Conservation (phyloP, 2,797 vertebrate species). For the Acrossocheilus wenchowensis region DNA sequence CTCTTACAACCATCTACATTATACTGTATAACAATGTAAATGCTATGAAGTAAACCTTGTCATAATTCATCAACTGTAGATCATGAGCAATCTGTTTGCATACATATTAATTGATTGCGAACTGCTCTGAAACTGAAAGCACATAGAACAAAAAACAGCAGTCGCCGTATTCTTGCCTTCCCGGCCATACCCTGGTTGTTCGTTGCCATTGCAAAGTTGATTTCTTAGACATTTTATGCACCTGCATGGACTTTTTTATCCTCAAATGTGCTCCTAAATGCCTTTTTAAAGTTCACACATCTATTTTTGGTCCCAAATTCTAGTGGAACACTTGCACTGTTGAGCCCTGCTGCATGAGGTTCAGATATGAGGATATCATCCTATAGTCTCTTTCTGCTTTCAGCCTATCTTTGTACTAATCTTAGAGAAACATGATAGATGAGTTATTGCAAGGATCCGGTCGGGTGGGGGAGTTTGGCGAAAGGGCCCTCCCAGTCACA, state of each 20-base stretch:
- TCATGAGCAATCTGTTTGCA: background rate
- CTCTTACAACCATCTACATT: background rate
- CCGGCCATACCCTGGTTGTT: background rate
- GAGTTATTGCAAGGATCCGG: background rate
- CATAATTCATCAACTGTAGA: background rate
- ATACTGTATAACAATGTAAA: background rate
- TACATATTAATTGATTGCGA: background rate
- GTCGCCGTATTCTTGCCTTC: too few relatives aligned
- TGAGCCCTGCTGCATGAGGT: background rate
- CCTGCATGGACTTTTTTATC: background rate
- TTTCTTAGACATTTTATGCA: background rate
- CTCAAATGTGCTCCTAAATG: background rate
- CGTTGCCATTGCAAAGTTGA: background rate
- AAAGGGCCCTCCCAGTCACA: constrained; percentile 20
- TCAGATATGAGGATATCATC: background rate
- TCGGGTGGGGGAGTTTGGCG: background rate
- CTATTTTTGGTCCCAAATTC: background rate
- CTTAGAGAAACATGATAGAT: constrained; percentile 10
- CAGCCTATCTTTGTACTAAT: background rate
- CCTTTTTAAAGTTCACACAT: background rate
- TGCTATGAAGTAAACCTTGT: background rate
- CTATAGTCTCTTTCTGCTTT: background rate
- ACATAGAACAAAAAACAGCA: background rate
- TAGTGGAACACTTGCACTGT: background rate
- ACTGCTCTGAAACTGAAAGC: background rate